Percentiles rank a stretch among this genome's conserved stretches.
Conservation (phyloP, 2,888 invertebrate species). For the Pammene aurita region DNA sequence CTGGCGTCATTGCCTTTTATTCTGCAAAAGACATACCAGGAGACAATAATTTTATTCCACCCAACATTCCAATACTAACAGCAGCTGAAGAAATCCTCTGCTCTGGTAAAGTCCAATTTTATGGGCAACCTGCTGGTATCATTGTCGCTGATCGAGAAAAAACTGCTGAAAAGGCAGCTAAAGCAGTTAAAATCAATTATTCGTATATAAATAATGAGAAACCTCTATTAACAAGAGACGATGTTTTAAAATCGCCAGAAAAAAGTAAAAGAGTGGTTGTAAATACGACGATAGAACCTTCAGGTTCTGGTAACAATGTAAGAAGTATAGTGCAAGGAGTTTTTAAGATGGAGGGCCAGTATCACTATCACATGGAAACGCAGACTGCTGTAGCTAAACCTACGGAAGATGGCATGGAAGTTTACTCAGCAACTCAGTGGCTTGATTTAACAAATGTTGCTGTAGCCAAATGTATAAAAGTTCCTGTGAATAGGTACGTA, state of each 20-base stretch:
- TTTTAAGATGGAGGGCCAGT: constrained; percentile 84
- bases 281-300: constrained; percentile 59
- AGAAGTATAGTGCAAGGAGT: constrained; percentile 80
- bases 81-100: constrained; percentile 70
- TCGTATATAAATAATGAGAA: constrained; percentile 61
- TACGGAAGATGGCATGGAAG: constrained; percentile 87
- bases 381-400: constrained; percentile 86
- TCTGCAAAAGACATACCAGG: constrained; percentile 87
- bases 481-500: constrained; percentile 83
- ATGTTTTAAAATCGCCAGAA: constrained; percentile 66
- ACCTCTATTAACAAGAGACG: constrained; percentile 63
- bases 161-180: constrained; percentile 81
- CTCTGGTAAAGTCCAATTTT: constrained; percentile 74
- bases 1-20: constrained; percentile 85
- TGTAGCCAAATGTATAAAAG: constrained; percentile 80
- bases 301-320: constrained; percentile 66
- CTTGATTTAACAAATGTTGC: constrained; percentile 84
- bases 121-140: constrained; percentile 86
- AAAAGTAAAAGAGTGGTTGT: constrained; percentile 59
- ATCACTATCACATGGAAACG: constrained; percentile 90
- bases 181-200: constrained; percentile 79
- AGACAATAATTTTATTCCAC: constrained; percentile 79
- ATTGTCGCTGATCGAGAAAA: constrained; percentile 84
- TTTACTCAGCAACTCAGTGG: constrained; percentile 86
- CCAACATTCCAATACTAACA: constrained; percentile 52